These are phyloP conservation scores for Morus bassanus DNA, from an alignment of 2,797 vertebrate species.

Conservation along the genomic window DNA sequence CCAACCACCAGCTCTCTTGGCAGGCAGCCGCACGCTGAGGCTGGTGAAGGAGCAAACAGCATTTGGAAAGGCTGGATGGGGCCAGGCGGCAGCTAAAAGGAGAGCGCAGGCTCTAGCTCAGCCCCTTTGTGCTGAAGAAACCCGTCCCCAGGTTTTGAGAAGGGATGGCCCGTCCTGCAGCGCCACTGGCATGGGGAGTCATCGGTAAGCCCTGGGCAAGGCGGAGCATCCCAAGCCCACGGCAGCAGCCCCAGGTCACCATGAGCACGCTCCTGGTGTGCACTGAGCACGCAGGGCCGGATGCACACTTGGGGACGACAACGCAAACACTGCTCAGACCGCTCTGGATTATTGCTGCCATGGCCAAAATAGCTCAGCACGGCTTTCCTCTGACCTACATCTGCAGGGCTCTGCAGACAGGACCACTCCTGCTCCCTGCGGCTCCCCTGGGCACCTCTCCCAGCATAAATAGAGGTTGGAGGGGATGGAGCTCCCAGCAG, in stretches of 20 bases:
- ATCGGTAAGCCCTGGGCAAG: neutral
- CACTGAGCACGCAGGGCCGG: neutral
- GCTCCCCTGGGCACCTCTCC: neutral
- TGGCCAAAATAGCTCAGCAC: neutral
- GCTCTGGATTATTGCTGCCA: neutral
- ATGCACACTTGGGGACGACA: fast-evolving
- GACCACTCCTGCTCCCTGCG: neutral
- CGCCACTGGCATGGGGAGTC: fast-evolving
- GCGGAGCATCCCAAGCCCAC: neutral
- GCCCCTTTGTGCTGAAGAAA: neutral
- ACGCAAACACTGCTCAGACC: neutral
- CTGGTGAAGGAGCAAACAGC: fast-evolving
- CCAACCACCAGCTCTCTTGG: neutral
- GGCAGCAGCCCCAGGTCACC: neutral
- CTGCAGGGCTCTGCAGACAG: neutral
- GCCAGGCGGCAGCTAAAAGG: neutral
- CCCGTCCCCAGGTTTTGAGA: neutral
- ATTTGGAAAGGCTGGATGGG: neutral
- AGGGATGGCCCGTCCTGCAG: neutral
- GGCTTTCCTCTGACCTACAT: neutral
- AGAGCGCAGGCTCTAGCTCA: neutral
- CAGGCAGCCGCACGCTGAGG: fast-evolving
- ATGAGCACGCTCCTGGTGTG: fast-evolving
- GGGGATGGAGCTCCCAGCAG: neutral
- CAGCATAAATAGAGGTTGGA: fast-evolving